Percentiles rank a stretch among this genome's conserved stretches.
Conservation (phyloP, 2,113 vertebrate genomes). For the Artemisiospiza belli region DNA sequence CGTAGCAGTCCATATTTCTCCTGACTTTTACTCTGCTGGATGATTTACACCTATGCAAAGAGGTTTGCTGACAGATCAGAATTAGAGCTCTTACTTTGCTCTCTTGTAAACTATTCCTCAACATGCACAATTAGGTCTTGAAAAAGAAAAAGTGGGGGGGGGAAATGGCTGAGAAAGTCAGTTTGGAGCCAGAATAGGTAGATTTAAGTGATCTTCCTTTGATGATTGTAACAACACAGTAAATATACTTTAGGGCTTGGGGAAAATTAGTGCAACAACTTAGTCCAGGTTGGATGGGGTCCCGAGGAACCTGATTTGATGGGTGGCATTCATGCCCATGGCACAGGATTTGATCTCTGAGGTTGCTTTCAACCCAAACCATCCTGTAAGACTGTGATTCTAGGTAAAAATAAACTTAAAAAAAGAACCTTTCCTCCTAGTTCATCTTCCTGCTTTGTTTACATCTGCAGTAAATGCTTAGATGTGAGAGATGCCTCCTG, state of each 20-base stretch:
- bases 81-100: background rate
- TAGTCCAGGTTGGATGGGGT: background rate
- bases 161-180: background rate
- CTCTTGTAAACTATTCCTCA: background rate
- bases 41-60: slow-evolving; percentile 25
- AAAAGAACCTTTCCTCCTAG: too few species aligned
- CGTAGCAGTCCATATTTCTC: background rate
- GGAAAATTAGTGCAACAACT: background rate
- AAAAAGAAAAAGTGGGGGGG: background rate
- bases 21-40: background rate
- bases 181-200: background rate
- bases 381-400: background rate
- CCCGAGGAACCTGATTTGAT: background rate
- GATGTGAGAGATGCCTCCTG: too few species aligned
- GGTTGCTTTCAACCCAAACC: background rate
- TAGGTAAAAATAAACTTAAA: too few species aligned
- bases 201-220: background rate
- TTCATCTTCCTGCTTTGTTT: too few species aligned
- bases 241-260: background rate
- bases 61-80: slow-evolving; percentile 18
- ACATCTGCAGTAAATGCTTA: too few species aligned
- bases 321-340: background rate
- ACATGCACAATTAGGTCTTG: background rate
- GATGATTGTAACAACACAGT: background rate
- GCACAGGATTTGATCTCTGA: background rate